Conservation (phyloP, 2,888 invertebrate species). For the Ethmia dodecea region DNA sequence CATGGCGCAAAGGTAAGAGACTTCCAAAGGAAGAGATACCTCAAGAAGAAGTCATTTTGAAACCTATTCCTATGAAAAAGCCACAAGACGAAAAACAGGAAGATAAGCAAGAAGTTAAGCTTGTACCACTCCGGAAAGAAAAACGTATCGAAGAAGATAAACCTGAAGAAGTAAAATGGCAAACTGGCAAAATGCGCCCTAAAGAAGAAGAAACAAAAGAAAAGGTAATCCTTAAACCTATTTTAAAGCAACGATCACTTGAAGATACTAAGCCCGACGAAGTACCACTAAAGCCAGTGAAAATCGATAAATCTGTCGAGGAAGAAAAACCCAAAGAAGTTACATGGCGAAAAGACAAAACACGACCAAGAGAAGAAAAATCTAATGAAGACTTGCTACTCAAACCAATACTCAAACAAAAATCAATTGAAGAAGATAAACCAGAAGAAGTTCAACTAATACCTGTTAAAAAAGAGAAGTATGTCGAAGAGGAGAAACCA, state of each 20-base stretch:
- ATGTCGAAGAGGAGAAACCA: slow-evolving; percentile 29
- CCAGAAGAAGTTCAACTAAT: slow-evolving; percentile 54
- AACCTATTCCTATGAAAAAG: slow-evolving; percentile 44
- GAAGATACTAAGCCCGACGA: slow-evolving; percentile 44
- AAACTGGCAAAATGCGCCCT: slow-evolving; percentile 53
- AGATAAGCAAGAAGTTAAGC: slow-evolving; percentile 21
- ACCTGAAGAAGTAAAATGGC: slow-evolving; percentile 42
- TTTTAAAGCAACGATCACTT: slow-evolving; percentile 22
- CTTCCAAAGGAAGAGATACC: slow-evolving; percentile 37
- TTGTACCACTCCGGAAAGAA: slow-evolving; percentile 22
- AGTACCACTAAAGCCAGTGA: slow-evolving; percentile 41
- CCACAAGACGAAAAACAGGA: slow-evolving; percentile 31
- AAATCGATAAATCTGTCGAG: slow-evolving; percentile 26
- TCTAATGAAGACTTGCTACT: slow-evolving; percentile 47
- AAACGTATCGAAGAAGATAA: slow-evolving; percentile 32
- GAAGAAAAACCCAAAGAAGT: slow-evolving; percentile 56
- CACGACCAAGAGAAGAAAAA: slow-evolving; percentile 30
- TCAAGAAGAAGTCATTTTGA: slow-evolving; percentile 42
- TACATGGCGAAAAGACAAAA: slow-evolving; percentile 40
- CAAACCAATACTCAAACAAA: slow-evolving; percentile 46
- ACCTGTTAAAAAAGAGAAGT: slow-evolving; percentile 24
- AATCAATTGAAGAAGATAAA: slow-evolving; percentile 40
- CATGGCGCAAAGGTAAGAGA: slow-evolving; percentile 28
- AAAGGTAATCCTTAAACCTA: slow-evolving; percentile 63
- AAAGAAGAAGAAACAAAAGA: slow-evolving; percentile 23